A percentile compares a stretch with the other conserved stretches of the same genome.
These are phyloP conservation scores for Orthonyx spaldingii DNA, from an alignment of 2,113 vertebrate species.

Conservation along the genomic window DNA sequence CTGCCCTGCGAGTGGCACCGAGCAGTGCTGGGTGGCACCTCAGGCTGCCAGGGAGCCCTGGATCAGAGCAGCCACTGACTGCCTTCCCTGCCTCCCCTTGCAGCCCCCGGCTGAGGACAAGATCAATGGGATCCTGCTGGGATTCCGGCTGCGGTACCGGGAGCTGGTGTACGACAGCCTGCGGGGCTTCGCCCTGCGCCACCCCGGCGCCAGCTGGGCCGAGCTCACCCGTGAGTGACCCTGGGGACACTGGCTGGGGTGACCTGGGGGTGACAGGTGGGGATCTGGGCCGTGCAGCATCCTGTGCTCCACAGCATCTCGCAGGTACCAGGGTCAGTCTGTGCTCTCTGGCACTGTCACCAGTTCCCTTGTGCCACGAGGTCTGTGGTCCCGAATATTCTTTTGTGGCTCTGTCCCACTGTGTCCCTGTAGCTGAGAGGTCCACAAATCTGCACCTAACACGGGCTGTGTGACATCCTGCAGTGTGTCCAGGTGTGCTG, in stretches of 20 bases:
- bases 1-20: not conserved
- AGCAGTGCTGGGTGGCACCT: rapidly evolving
- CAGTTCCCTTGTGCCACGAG: rapidly evolving
- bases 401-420: not conserved
- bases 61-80: not conserved
- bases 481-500: not conserved
- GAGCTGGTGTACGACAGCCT: slow-evolving; percentile 86
- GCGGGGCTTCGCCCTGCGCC: slow-evolving; percentile 78
- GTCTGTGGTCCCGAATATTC: rapidly evolving
- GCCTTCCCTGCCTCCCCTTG: not conserved
- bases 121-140: slow-evolving; percentile 92
- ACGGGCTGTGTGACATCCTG: rapidly evolving
- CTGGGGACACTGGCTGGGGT: not conserved
- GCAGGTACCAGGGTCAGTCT: not conserved
- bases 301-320: rapidly evolving
- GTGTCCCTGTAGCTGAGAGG: not conserved
- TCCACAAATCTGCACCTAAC: not conserved
- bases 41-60: rapidly evolving
- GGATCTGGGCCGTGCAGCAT: not conserved
- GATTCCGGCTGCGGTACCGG: slow-evolving; percentile 89
- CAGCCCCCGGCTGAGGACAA: slow-evolving; percentile 90
- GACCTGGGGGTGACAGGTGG: rapidly evolving
- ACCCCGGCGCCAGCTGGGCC: slow-evolving; percentile 76
- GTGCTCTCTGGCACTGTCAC: not conserved
- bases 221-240: slow-evolving; percentile 86